phyloP scores from a whole-genome alignment of 2,113 vertebrate species.

The Psittacula cyanocephala region DNA sequence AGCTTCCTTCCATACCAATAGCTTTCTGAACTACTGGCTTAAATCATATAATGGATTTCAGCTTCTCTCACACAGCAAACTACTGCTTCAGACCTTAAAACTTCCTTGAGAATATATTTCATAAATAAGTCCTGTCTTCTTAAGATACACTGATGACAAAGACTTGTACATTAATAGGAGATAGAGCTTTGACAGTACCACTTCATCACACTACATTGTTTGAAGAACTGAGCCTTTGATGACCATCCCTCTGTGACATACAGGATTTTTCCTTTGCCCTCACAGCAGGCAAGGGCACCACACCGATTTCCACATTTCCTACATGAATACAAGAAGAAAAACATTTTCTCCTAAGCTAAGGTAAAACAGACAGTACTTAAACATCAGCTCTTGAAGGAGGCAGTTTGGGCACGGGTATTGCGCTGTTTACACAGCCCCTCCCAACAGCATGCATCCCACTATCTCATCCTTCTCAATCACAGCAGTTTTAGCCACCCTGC shows the following conservation, averaged over 20 bases:
- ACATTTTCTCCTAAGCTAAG: background rate
- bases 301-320: background rate
- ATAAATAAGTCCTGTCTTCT: background rate
- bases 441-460: background rate
- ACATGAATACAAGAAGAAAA: background rate
- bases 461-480: background rate
- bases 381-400: background rate
- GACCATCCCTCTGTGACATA: background rate
- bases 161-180: background rate
- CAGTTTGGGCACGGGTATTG: fast-evolving
- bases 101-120: background rate
- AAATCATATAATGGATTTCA: background rate
- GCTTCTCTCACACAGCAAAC: background rate
- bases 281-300: conserved; percentile 35
- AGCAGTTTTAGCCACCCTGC: background rate
- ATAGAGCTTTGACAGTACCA: background rate
- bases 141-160: background rate
- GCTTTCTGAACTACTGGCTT: background rate
- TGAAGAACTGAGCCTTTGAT: conserved; percentile 45
- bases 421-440: background rate
- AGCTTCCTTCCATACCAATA: background rate
- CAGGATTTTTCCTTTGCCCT: conserved; percentile 2
- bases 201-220: background rate
- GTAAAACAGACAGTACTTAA: background rate
- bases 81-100: background rate